These are phyloP conservation scores for Cecropterus lyciades DNA, from an alignment of 1,140 invertebrate species.

Conservation along the genomic window DNA sequence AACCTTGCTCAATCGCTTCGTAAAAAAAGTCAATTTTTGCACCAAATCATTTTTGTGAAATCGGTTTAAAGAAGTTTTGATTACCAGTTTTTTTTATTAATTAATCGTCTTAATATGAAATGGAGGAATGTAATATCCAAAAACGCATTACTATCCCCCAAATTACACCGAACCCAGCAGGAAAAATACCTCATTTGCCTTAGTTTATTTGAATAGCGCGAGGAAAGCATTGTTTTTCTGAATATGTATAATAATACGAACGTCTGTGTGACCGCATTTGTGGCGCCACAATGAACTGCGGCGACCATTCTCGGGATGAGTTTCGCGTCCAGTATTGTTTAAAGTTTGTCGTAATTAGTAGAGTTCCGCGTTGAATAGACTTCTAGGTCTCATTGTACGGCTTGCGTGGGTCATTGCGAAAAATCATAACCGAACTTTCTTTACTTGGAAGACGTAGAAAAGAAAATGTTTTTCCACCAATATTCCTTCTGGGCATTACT, in stretches of 20 bases:
- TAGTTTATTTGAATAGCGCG: conserved; percentile 77
- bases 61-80: too few relatives aligned
- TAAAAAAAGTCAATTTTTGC: too few relatives aligned
- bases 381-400: conserved; percentile 74
- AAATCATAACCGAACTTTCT: conserved; percentile 36
- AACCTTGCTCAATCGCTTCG: too few relatives aligned
- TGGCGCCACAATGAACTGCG: conserved; percentile 73
- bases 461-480: background rate
- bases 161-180: conserved; percentile 46
- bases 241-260: conserved; percentile 79
- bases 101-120: background rate
- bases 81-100: too few relatives aligned
- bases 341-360: conserved; percentile 83
- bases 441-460: conserved; percentile 22
- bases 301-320: conserved; percentile 77
- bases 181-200: conserved; percentile 79
- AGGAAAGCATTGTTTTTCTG: conserved; percentile 80
- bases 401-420: conserved; percentile 56
- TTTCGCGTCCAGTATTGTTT: conserved; percentile 83
- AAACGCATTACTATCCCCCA: conserved; percentile 35
- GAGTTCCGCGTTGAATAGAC: conserved; percentile 74
- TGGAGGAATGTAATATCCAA: conserved; percentile 14
- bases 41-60: too few relatives aligned
- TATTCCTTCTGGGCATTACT: background rate
- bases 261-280: conserved; percentile 80